A percentile compares a stretch with the other conserved stretches of the same genome.
These are phyloP conservation scores for Macaria liturata DNA, from an alignment of 2,888 invertebrate genomes.

Conservation along the genomic window DNA sequence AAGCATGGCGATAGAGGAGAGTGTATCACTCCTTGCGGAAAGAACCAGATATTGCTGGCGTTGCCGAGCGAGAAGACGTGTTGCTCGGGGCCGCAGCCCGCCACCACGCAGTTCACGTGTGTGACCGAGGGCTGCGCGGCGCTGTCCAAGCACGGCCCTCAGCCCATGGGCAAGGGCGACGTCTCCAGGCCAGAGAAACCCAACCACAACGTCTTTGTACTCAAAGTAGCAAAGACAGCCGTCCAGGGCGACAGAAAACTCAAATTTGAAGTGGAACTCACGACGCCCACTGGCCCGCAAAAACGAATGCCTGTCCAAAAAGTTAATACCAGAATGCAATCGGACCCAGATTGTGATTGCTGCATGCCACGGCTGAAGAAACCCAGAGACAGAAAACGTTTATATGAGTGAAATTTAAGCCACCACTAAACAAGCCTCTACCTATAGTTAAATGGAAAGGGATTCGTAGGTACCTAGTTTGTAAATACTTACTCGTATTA, in stretches of 20 bases:
- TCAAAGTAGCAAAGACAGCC: slow-evolving; percentile 87
- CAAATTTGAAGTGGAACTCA: slow-evolving; percentile 85
- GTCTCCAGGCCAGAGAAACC: slow-evolving; percentile 64
- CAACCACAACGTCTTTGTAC: slow-evolving; percentile 84
- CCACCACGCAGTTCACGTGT: slow-evolving; percentile 71
- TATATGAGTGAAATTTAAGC: slow-evolving; percentile 16
- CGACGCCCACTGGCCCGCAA: slow-evolving; percentile 85
- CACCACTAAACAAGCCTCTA: too few relatives aligned
- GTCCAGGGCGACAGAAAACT: slow-evolving; percentile 85
- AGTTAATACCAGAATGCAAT: slow-evolving; percentile 59
- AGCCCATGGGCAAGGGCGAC: slow-evolving; percentile 58
- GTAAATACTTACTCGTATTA: too few relatives aligned
- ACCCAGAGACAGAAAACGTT: slow-evolving; percentile 46
- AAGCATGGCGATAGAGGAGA: slow-evolving; percentile 42
- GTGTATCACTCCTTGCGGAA: slow-evolving; percentile 68
- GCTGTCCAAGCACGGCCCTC: slow-evolving; percentile 62
- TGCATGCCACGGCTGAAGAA: slow-evolving; percentile 51
- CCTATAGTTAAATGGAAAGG: too few relatives aligned
- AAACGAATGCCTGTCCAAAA: slow-evolving; percentile 76
- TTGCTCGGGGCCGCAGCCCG: slow-evolving; percentile 59
- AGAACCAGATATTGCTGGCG: slow-evolving; percentile 70
- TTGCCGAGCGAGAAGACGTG: slow-evolving; percentile 65
- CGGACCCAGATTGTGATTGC: slow-evolving; percentile 68
- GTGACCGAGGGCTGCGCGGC: slow-evolving; percentile 72
- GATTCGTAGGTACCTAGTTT: too few relatives aligned